Percentiles rank a stretch among this genome's conserved stretches.
These are phyloP conservation scores for Ancistrus triradiatus DNA, from an alignment of 2,113 vertebrate genomes.

Conservation along the genomic window DNA sequence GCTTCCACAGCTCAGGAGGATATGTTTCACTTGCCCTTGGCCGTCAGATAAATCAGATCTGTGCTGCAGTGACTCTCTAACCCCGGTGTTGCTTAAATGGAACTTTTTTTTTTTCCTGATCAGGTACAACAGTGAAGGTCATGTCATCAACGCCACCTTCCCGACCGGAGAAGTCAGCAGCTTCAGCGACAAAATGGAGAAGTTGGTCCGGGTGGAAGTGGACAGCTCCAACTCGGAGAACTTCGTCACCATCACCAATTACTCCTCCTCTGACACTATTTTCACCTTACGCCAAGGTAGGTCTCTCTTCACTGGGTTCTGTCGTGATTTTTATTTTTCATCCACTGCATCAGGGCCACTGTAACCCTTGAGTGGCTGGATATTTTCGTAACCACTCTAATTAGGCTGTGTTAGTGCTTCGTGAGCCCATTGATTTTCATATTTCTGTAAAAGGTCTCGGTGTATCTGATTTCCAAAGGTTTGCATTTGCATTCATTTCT, in stretches of 20 bases:
- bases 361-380: too few species aligned
- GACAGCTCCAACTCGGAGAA: constrained; percentile 87
- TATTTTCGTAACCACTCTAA: too few species aligned
- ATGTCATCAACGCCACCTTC: constrained; percentile 88
- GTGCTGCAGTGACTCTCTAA: constrained; percentile 27
- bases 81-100: constrained; percentile 16
- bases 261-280: constrained; percentile 88
- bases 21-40: constrained; percentile 3
- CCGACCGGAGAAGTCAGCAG: constrained; percentile 90
- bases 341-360: too few species aligned
- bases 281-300: constrained; percentile 92
- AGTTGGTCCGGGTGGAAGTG: constrained; percentile 82
- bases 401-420: too few species aligned
- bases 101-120: constrained; percentile 46
- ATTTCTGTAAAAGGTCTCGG: too few species aligned
- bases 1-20: neutral
- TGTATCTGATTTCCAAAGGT: too few species aligned
- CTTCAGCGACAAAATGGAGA: constrained; percentile 88
- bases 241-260: constrained; percentile 86
- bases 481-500: too few species aligned
- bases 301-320: neutral
- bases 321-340: too few species aligned
- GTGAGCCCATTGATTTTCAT: too few species aligned
- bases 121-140: constrained; percentile 88
- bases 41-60: constrained; percentile 35